Evolutionary conservation across 2,888 invertebrate genomes (phyloP).

Genomic region (Drosophila subsilvestris): DNA sequence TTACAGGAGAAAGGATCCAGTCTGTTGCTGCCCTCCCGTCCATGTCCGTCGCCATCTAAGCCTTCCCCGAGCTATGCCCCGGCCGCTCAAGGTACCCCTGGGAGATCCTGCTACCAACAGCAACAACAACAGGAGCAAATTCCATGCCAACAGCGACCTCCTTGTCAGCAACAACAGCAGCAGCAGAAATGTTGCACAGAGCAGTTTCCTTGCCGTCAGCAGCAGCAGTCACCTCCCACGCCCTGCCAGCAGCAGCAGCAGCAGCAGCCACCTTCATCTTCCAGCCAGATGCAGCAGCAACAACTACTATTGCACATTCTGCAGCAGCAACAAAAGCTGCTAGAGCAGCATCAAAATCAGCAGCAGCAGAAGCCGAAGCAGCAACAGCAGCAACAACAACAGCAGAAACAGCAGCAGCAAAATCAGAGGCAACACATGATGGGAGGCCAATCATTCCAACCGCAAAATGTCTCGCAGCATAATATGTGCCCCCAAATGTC

Average conservation of each 20-base stretch:
- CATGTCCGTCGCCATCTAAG: not conserved
- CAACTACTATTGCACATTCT: not conserved
- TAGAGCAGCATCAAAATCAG: not conserved
- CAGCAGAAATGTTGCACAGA: not conserved
- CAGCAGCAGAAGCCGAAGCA: conserved; percentile 1
- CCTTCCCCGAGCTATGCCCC: not conserved
- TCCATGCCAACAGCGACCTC: conserved; percentile 2
- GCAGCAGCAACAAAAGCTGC: not conserved
- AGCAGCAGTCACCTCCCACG: conserved; percentile 1
- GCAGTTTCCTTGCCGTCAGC: conserved; percentile 4
- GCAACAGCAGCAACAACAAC: not conserved
- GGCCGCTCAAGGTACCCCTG: not conserved
- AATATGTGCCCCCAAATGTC: conserved; percentile 24
- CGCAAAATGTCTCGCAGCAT: conserved; percentile 1
- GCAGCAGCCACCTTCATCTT: not conserved
- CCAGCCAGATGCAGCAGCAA: not conserved
- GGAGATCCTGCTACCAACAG: not conserved
- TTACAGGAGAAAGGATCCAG: not conserved
- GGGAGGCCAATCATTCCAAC: not conserved
- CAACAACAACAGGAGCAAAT: not conserved
- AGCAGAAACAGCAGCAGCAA: conserved; percentile 9
- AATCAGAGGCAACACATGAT: not conserved
- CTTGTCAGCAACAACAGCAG: conserved; percentile 3
- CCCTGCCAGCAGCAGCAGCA: conserved; percentile 23
- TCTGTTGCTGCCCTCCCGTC: not conserved